These are phyloP conservation scores for Netelia inedita DNA, from an alignment of 2,888 invertebrate genomes.

Conservation along the genomic window DNA sequence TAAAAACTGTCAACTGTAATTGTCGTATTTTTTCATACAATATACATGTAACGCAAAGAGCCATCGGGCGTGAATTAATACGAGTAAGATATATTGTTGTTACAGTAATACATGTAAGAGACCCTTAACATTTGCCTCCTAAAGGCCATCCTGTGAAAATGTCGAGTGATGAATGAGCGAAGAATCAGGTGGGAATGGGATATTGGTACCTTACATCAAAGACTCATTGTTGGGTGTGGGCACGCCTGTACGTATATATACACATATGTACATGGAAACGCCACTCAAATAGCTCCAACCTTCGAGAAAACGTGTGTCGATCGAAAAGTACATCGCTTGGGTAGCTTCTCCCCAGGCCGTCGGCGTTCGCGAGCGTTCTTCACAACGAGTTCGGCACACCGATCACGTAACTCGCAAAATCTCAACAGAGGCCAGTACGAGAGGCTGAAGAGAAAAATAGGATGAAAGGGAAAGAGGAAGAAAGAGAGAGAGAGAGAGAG, in stretches of 20 bases:
- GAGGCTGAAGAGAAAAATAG: constrained; percentile 10
- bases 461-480: not conserved
- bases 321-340: constrained; percentile 66
- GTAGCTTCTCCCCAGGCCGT: constrained; percentile 30
- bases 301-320: constrained; percentile 66
- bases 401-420: constrained; percentile 79
- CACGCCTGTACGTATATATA: constrained; percentile 27
- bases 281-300: constrained; percentile 46
- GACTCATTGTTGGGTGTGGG: constrained; percentile 22
- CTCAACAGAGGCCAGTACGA: constrained; percentile 71
- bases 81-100: constrained; percentile 1
- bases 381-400: constrained; percentile 70
- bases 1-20: too few species aligned
- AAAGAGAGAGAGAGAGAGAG: constrained; percentile 1
- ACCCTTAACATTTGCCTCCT: not conserved
- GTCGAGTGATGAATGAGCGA: constrained; percentile 30
- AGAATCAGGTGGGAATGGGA: not conserved
- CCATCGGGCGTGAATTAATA: not conserved
- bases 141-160: not conserved
- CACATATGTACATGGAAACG: constrained; percentile 18
- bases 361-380: constrained; percentile 60
- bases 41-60: too few species aligned
- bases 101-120: not conserved
- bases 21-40: too few species aligned
- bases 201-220: constrained; percentile 29